Evolutionary conservation across 1,140 invertebrate species (phyloP), one percentile per base, ranked within the genome.

Genomic region (Chironomus striatipennis): DNA sequence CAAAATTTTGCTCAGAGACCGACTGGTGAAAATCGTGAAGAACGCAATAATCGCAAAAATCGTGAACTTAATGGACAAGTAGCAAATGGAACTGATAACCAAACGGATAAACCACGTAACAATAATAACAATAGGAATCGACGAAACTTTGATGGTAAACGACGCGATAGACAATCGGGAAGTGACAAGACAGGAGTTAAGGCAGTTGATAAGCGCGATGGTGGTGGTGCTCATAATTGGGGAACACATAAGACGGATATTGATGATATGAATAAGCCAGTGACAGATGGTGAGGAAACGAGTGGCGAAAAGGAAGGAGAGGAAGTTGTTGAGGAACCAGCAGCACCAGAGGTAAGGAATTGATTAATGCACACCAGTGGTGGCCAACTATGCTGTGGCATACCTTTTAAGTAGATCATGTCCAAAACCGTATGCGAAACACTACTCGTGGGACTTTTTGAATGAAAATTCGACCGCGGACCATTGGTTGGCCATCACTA

Each of bases 101-200:
- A 77, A 74, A 57, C 77, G 76, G 82, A 85, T 79, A 76, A 80
- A 73, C 73, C 74, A 47, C 75, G 77, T 1, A 81, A 78, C 42
- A 77, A 67, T 74, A 79, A 74, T 78, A 82, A 74, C 75, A 57
- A 79, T 57, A 78, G 83, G 17, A 79, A 81, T 10, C 78, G 85
- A 17, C 83, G 86, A 20, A 85, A 84, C 76, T 91, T 89, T 79
- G 89, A 90, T 77, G 88, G 91, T 64, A 96, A 95, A 84, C 88
- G 94, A 84, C 98, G 94, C 83, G 96, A 98, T 84, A 89, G 96
- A 76, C 93, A 97, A 83, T 97, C 94, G 79, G 95, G 95, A 77
- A 95, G 93, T 74, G 95, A 97, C 81, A 95, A 93, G 86, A 96
- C 93, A 83, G 94, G 96, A 80, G 90, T 98, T 74, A 98, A 98